These are phyloP conservation scores for Zygothrica quintamaculata DNA, from an alignment of 2,888 invertebrate species.

Conservation along the genomic window DNA sequence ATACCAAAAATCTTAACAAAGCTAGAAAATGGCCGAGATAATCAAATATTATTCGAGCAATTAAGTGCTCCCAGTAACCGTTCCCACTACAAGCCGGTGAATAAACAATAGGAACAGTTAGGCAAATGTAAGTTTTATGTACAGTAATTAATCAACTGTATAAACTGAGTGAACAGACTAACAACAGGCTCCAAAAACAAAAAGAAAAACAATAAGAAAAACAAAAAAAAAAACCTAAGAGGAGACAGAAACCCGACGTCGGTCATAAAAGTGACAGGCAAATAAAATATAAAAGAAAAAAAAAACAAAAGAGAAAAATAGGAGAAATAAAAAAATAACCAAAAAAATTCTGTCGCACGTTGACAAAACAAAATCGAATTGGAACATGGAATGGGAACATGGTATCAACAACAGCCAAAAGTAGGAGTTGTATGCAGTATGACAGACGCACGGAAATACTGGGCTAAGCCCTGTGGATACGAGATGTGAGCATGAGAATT, in stretches of 20 bases:
- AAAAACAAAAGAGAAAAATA: slow-evolving; percentile 27
- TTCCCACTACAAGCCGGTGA: neutral
- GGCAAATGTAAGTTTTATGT: slow-evolving; percentile 49
- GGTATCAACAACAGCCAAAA: slow-evolving; percentile 30
- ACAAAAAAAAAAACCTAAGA: too few relatives aligned
- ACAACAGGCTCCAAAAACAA: slow-evolving; percentile 17
- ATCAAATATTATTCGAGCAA: slow-evolving; percentile 58
- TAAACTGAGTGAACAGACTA: slow-evolving; percentile 36
- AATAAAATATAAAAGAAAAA: slow-evolving; percentile 29
- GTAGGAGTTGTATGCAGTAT: slow-evolving; percentile 1
- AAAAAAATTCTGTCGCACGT: slow-evolving; percentile 32
- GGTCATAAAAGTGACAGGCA: slow-evolving; percentile 34
- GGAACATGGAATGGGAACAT: slow-evolving; percentile 32
- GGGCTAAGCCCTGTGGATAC: slow-evolving; percentile 49
- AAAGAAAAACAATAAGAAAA: too few relatives aligned
- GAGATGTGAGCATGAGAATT: slow-evolving; percentile 33
- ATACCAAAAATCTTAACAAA: slow-evolving; percentile 25
- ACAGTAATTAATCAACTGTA: slow-evolving; percentile 59
- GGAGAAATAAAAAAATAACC: slow-evolving; percentile 10
- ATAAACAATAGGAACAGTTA: slow-evolving; percentile 35
- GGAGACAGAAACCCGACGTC: slow-evolving; percentile 1
- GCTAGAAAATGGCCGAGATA: slow-evolving; percentile 28
- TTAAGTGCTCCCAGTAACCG: slow-evolving; percentile 28
- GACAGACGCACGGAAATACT: slow-evolving; percentile 58
- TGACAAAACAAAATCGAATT: slow-evolving; percentile 47